Evolutionary conservation across 2,888 invertebrate species (phyloP).

Genomic region (Himalopsyche tibetana): DNA sequence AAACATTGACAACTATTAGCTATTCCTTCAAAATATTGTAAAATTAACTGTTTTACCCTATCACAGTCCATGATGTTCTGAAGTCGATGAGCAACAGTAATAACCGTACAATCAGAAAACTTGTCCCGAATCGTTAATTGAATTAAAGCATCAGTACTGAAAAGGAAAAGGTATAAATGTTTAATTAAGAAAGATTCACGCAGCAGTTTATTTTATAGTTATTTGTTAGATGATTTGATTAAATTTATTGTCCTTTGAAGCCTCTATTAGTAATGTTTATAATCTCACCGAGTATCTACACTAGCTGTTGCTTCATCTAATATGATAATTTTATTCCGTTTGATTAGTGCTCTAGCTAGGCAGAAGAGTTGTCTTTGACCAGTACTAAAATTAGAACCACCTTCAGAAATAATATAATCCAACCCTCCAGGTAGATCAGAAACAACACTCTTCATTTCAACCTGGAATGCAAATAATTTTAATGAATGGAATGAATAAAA

Average conservation of each 20-base stretch:
- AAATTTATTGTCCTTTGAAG: too few relatives aligned
- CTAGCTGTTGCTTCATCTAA: constrained; percentile 83
- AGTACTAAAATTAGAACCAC: constrained; percentile 80
- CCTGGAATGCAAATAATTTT: constrained; percentile 66
- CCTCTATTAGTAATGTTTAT: too few relatives aligned
- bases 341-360: constrained; percentile 80
- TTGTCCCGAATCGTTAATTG: constrained; percentile 87
- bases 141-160: constrained; percentile 86
- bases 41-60: constrained; percentile 72
- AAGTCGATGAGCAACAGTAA: constrained; percentile 93
- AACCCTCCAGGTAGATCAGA: constrained; percentile 72
- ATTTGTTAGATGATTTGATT: too few relatives aligned
- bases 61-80: constrained; percentile 88
- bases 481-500: not conserved
- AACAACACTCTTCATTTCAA: constrained; percentile 76
- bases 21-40: not conserved
- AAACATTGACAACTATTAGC: too few relatives aligned
- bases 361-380: constrained; percentile 83
- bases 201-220: too few relatives aligned
- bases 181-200: too few relatives aligned
- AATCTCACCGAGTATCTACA: constrained; percentile 72
- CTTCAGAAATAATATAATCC: constrained; percentile 76
- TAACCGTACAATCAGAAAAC: constrained; percentile 88
- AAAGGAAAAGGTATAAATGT: constrained; percentile 55
- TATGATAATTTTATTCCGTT: constrained; percentile 77